phyloP scores from a whole-genome alignment of 2,888 invertebrate genomes.

The Lypha dubia region DNA sequence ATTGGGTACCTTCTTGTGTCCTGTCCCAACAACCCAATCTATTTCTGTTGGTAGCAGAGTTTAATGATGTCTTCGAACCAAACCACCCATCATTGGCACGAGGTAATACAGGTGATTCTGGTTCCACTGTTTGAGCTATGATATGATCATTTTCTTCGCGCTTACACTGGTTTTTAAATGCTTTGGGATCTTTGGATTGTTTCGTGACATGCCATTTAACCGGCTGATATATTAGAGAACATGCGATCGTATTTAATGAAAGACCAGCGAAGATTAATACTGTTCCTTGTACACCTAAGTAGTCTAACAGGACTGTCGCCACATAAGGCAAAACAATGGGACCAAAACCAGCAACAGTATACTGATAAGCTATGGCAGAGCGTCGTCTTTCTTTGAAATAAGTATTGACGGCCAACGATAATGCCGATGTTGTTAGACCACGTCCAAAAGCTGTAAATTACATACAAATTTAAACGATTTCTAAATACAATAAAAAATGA shows the following conservation, averaged over 20 bases:
- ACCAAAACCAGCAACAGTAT: conserved; percentile 89
- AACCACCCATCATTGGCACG: conserved; percentile 82
- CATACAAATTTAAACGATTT: background rate
- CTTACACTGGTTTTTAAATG: conserved; percentile 75
- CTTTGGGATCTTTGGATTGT: conserved; percentile 79
- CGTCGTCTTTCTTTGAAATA: conserved; percentile 89
- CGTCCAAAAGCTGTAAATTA: conserved; percentile 69
- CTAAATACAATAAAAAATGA: background rate
- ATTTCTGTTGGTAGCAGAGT: conserved; percentile 75
- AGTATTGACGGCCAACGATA: conserved; percentile 88
- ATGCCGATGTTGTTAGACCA: conserved; percentile 88
- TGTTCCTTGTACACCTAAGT: conserved; percentile 87
- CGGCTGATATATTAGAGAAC: conserved; percentile 88
- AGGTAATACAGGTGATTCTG: conserved; percentile 87
- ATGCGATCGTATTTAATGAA: conserved; percentile 87
- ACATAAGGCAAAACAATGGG: conserved; percentile 89
- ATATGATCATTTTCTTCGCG: conserved; percentile 84
- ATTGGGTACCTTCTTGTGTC: conserved; percentile 45
- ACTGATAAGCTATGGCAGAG: conserved; percentile 88
- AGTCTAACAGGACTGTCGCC: conserved; percentile 86
- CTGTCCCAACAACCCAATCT: conserved; percentile 76
- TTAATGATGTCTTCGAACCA: conserved; percentile 79
- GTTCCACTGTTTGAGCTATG: conserved; percentile 86
- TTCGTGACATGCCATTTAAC: conserved; percentile 89
- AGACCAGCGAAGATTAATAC: conserved; percentile 87